phyloP scores from a whole-genome alignment of 2,797 vertebrate species.

The Sebastes miniatus region DNA sequence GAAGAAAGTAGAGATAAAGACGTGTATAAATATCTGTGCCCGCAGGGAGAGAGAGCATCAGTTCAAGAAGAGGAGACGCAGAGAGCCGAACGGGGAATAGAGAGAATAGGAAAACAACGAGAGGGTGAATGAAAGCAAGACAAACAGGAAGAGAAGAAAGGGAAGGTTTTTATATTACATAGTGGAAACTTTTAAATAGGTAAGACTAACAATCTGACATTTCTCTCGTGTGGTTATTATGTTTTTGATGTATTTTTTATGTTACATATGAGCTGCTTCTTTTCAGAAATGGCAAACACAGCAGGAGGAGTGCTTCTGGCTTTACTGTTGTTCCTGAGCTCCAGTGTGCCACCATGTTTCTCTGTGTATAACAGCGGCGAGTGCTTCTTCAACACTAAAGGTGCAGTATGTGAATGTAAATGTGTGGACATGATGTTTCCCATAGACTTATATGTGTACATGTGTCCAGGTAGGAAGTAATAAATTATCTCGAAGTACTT shows the following conservation, averaged over 20 bases:
- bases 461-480: background rate
- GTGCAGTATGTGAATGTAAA: conserved; percentile 40
- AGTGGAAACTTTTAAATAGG: conserved; percentile 22
- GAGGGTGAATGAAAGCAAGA: conserved; percentile 36
- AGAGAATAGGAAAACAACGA: conserved; percentile 2
- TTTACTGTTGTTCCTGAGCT: conserved; percentile 64
- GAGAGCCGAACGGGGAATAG: conserved; percentile 1
- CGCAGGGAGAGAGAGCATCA: conserved; percentile 29
- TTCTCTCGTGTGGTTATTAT: background rate
- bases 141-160: conserved; percentile 4
- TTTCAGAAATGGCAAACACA: conserved; percentile 64
- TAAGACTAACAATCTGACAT: background rate
- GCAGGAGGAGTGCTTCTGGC: conserved; percentile 48
- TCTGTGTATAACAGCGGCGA: conserved; percentile 75
- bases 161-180: background rate
- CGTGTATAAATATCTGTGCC: conserved; percentile 74
- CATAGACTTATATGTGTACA: background rate
- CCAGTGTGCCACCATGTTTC: conserved; percentile 57
- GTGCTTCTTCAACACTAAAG: conserved; percentile 85
- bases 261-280: background rate
- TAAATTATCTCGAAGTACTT: background rate
- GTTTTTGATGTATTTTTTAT: background rate
- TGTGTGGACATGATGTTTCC: background rate
- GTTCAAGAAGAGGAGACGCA: conserved; percentile 24
- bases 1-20: conserved; percentile 38